Conservation (phyloP, 2,113 vertebrate genomes). For the Apodemus sylvaticus region DNA sequence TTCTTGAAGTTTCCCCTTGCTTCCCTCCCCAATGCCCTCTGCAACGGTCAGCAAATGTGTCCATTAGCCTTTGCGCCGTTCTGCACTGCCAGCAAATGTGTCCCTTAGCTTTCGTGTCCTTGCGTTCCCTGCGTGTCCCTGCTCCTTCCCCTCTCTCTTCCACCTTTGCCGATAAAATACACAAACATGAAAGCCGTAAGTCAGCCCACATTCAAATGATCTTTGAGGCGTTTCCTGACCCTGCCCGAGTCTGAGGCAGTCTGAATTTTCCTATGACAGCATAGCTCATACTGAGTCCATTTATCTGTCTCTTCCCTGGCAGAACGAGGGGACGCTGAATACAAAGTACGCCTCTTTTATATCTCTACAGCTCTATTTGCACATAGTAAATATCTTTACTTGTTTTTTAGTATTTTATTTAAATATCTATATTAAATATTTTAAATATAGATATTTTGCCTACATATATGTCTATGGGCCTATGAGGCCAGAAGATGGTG, state of each 20-base stretch:
- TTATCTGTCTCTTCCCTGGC: slow-evolving; percentile 29
- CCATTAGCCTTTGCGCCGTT: background rate
- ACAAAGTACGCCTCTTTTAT: slow-evolving; percentile 21
- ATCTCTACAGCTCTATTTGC: slow-evolving; percentile 11
- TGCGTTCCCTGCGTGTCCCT: background rate
- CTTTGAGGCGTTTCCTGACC: slow-evolving; percentile 40
- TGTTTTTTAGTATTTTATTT: slow-evolving; percentile 1
- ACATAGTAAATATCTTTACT: background rate
- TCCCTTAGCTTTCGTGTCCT: background rate
- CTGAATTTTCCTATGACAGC: background rate
- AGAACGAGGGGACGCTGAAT: slow-evolving; percentile 45
- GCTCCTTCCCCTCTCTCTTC: background rate
- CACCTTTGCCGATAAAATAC: background rate
- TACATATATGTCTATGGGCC: background rate
- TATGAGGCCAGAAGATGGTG: background rate
- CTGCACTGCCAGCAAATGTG: background rate
- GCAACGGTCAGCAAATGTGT: background rate
- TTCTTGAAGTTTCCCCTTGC: slow-evolving; percentile 12
- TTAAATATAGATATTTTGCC: background rate
- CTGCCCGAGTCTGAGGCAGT: background rate
- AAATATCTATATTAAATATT: background rate
- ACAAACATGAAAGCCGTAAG: background rate
- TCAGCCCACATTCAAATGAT: slow-evolving; percentile 45
- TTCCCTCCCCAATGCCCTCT: background rate
- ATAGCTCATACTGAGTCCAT: slow-evolving; percentile 23